Evolutionary conservation across 2,888 invertebrate species (phyloP), one percentile per base, ranked within the genome.

Genomic region (Aphodius sticticus): DNA sequence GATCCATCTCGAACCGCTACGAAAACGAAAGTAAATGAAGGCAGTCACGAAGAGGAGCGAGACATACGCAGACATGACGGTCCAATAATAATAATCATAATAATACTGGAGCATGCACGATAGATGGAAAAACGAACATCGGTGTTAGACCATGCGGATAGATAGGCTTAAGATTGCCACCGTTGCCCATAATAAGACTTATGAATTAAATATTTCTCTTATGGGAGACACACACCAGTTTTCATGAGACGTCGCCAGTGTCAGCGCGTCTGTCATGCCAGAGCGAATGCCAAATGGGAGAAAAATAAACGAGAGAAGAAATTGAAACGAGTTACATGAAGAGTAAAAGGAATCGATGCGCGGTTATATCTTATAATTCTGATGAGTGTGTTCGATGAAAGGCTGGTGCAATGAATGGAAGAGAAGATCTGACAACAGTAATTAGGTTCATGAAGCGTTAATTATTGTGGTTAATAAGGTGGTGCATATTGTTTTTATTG

Each of bases 201-300:
- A 74, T 74, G 74, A 74, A 74, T 74, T 74, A 74, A 74, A 74
- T 74, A 74, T 74, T 74, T 74, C 74, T 74, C 35, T 74, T 16
- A 26, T 35, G n/a, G n/a, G 74, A 35, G 74, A 71, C 26, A 74
- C 74, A 74, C 74, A 74, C 36, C 74, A 74, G 74, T 35, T 74
- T 37, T 37, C 74, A 53, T 12, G 53, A 53, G 1, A 53, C 53
- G 53, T 53, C 53, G 53, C 53, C 53, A 9, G 12, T 53, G 9
- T 16, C 9, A 15, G 74, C 14, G 36, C 74, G 74, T 74, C 74
- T 36, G 36, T 74, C 74, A 74, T 74, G 74, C 74, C 36, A 74
- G 35, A 36, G 35, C 37, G 37, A 74, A 74, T 74, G 26, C 35
- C 74, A 37, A 74, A 74, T 74, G 35, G 35, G 37, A n/a, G n/a